Evolutionary conservation across 2,113 vertebrate species (phyloP).

Genomic region (Sterna hirundo): DNA sequence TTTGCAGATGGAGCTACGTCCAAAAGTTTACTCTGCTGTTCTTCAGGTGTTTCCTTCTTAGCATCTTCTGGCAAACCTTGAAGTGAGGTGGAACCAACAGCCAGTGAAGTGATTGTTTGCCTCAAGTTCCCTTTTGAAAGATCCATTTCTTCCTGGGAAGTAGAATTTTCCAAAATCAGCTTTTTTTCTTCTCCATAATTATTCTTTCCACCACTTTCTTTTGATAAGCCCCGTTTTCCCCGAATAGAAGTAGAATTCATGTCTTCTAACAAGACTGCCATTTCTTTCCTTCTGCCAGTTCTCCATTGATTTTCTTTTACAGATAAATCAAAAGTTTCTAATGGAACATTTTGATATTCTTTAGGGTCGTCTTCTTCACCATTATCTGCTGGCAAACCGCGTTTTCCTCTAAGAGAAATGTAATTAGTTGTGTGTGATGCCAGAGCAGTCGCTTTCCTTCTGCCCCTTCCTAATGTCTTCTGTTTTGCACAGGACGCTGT

Average conservation of each 20-base stretch:
- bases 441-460: background rate
- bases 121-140: background rate
- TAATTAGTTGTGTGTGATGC: background rate
- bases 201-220: background rate
- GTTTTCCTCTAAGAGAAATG: background rate
- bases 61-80: background rate
- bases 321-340: background rate
- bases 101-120: background rate
- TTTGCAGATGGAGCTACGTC: background rate
- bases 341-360: background rate
- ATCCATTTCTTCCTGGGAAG: background rate
- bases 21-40: background rate
- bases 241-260: background rate
- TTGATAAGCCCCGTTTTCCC: background rate
- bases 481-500: background rate
- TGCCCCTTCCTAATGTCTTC: background rate
- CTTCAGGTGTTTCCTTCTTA: background rate
- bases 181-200: background rate
- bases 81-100: background rate
- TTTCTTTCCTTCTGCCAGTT: background rate
- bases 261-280: background rate
- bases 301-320: background rate
- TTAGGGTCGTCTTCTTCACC: background rate
- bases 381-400: rapidly evolving
- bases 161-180: background rate